phyloP scores from a whole-genome alignment of 2,113 vertebrate genomes.

The Nerophis lumbriciformis region DNA sequence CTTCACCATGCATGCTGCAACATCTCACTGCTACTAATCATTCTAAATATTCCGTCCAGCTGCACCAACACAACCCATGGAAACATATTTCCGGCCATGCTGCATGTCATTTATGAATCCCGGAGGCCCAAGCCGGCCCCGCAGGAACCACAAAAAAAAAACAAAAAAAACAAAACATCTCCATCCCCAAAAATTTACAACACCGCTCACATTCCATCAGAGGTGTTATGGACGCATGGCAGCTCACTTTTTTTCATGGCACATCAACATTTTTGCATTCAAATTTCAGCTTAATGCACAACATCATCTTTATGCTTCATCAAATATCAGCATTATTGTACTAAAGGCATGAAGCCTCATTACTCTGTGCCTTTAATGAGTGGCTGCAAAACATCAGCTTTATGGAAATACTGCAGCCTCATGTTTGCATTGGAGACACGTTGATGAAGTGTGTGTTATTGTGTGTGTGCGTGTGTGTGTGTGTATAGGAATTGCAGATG shows the following conservation, averaged over 20 bases:
- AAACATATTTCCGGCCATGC: conserved; percentile 60
- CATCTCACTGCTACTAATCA: neutral
- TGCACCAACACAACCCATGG: conserved; percentile 67
- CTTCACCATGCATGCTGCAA: neutral
- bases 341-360: neutral
- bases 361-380: conserved; percentile 18
- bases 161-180: conserved; percentile 35
- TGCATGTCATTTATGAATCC: conserved; percentile 67
- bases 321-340: neutral
- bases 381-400: conserved; percentile 10
- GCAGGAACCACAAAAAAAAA: neutral
- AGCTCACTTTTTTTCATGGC: conserved; percentile 11
- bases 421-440: conserved; percentile 17
- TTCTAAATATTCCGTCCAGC: conserved; percentile 62
- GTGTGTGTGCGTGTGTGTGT: conserved; percentile 26
- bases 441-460: conserved; percentile 45
- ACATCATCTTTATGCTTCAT: neutral
- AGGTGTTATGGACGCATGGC: conserved; percentile 46
- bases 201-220: conserved; percentile 49
- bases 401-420: conserved; percentile 29
- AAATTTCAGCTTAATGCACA: too few relatives aligned
- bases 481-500: conserved; percentile 32
- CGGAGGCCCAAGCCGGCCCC: conserved; percentile 6
- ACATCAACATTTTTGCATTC: neutral
- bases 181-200: conserved; percentile 52